Evolutionary conservation across 2,888 invertebrate species (phyloP).

Genomic region (Digitonthophagus gazella): DNA sequence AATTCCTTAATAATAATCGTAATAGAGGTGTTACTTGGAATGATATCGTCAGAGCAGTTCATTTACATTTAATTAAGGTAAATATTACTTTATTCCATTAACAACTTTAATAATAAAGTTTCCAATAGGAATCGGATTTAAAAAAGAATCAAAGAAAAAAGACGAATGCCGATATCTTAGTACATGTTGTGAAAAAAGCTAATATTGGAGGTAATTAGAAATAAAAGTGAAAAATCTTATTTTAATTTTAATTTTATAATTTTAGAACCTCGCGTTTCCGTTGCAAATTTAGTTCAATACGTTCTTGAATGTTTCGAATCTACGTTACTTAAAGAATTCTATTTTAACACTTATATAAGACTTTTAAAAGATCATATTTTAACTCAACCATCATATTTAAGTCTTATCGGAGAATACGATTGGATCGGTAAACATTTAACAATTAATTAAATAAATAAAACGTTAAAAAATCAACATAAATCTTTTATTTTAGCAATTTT

Average conservation of each 20-base stretch:
- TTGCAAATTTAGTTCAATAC: constrained; percentile 50
- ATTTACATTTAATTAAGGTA: constrained; percentile 31
- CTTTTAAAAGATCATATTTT: constrained; percentile 59
- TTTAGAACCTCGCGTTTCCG: constrained; percentile 30
- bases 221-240: background rate
- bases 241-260: background rate
- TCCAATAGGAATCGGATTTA: constrained; percentile 55
- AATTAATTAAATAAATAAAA: background rate
- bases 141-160: constrained; percentile 43
- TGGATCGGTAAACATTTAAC: constrained; percentile 57
- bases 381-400: constrained; percentile 54
- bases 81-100: constrained; percentile 47
- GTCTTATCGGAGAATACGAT: constrained; percentile 52
- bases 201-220: constrained; percentile 49
- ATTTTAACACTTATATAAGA: constrained; percentile 57
- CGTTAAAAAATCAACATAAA: background rate
- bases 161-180: constrained; percentile 41
- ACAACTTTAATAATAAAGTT: constrained; percentile 22
- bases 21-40: constrained; percentile 51
- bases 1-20: constrained; percentile 48
- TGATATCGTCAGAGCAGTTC: constrained; percentile 46
- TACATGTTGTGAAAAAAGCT: constrained; percentile 51
- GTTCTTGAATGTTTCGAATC: constrained; percentile 50
- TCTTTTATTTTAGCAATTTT: constrained; percentile 27
- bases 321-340: constrained; percentile 41